Evolutionary conservation across 2,797 vertebrate genomes (phyloP).

Genomic region (Lerista edwardsae): DNA sequence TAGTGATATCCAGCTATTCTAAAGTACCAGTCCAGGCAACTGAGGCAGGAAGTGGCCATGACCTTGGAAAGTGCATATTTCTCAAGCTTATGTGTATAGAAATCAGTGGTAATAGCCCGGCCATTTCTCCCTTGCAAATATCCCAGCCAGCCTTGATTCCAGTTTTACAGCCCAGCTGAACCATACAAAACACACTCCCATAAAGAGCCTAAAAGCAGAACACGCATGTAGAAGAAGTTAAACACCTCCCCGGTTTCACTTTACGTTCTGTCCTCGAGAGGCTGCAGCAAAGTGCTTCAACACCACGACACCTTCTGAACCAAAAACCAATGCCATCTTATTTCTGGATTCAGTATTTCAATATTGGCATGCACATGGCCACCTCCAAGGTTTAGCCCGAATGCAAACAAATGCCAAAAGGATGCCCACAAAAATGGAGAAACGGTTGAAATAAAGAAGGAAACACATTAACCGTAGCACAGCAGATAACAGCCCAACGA

Average conservation of each 20-base stretch:
- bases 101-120: too few species aligned
- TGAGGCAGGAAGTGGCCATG: too few species aligned
- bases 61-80: too few species aligned
- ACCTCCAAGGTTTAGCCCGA: too few species aligned
- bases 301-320: background rate
- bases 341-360: background rate
- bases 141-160: too few species aligned
- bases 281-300: background rate
- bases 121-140: background rate
- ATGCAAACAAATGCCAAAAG: background rate
- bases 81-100: too few species aligned
- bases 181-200: too few species aligned
- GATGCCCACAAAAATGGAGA: too few species aligned
- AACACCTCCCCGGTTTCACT: background rate
- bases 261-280: background rate
- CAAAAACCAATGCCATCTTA: background rate
- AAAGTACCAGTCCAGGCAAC: too few species aligned
- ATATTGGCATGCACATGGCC: background rate
- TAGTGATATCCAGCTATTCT: background rate
- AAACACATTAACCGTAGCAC: background rate
- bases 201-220: background rate
- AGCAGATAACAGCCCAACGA: background rate
- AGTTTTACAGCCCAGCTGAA: too few species aligned
- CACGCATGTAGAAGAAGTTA: background rate
- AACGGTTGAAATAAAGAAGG: background rate